A percentile compares a stretch with the other conserved stretches of the same genome.
Evolutionary conservation across 2,797 vertebrate species (phyloP).

Genomic region (Knipowitschia caucasica): DNA sequence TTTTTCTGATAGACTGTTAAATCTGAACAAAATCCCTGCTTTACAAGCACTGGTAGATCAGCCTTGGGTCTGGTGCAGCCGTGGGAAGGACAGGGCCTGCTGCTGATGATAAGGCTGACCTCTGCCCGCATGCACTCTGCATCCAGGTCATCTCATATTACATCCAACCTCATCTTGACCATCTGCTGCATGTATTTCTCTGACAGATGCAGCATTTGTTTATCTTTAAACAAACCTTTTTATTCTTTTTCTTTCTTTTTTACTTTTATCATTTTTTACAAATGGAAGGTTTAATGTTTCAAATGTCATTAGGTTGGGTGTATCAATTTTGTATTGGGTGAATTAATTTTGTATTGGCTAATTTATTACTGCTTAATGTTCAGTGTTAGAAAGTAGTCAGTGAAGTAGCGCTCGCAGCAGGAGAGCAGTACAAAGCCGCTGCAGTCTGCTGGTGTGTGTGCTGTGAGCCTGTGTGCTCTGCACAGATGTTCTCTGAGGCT

Average conservation of each 20-base stretch:
- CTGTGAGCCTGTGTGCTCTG: constrained; percentile 35
- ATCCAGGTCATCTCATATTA: constrained; percentile 61
- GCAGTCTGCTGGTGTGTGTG: constrained; percentile 21
- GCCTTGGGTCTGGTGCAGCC: constrained; percentile 45
- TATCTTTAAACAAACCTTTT: too few species aligned
- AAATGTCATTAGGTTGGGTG: constrained; percentile 31
- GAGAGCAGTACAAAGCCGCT: constrained; percentile 26
- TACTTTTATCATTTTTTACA: too few species aligned
- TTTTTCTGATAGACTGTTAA: constrained; percentile 63
- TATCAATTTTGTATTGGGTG: constrained; percentile 40
- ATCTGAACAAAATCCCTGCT: constrained; percentile 52
- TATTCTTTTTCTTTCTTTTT: too few species aligned
- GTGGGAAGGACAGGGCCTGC: constrained; percentile 57
- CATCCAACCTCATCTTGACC: constrained; percentile 55
- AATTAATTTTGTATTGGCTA: constrained; percentile 43
- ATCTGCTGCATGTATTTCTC: constrained; percentile 35
- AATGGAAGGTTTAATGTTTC: constrained; percentile 17
- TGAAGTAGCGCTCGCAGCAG: constrained; percentile 15
- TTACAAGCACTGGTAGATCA: constrained; percentile 66
- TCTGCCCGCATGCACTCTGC: constrained; percentile 37
- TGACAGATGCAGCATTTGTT: too few species aligned
- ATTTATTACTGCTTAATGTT: constrained; percentile 34
- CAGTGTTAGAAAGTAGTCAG: constrained; percentile 26
- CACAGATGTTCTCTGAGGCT: constrained; percentile 70
- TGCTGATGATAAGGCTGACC: constrained; percentile 65